Evolutionary conservation across 1,140 invertebrate genomes (phyloP).

Genomic region (Nixonia krombeini): DNA sequence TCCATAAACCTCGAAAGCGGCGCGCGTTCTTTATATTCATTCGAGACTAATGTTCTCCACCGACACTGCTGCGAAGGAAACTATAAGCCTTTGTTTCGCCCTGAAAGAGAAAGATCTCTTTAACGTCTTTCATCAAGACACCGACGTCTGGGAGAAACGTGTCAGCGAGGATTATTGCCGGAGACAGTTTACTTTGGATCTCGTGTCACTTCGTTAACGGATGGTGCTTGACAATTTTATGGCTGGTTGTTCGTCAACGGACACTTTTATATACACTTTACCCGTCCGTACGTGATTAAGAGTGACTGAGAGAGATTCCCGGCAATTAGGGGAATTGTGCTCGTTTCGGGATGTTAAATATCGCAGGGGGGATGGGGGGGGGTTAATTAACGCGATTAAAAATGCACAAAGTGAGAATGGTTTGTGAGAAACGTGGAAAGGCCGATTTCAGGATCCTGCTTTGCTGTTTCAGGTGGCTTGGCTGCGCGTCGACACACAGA

Average conservation of each 20-base stretch:
- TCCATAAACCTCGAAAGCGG: background rate
- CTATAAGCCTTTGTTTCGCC: slow-evolving; percentile 29
- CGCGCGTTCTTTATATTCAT: slow-evolving; percentile 25
- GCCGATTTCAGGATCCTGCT: slow-evolving; percentile 4
- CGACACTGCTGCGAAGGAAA: slow-evolving; percentile 14
- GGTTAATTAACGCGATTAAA: too few species aligned
- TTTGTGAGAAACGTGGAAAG: too few species aligned
- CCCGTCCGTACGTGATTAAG: slow-evolving; percentile 41
- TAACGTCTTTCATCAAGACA: slow-evolving; percentile 43
- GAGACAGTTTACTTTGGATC: slow-evolving; percentile 50
- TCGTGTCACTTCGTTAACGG: slow-evolving; percentile 49
- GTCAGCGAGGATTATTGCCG: slow-evolving; percentile 44
- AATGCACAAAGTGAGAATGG: too few species aligned
- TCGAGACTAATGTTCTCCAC: slow-evolving; percentile 34
- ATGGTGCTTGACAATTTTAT: slow-evolving; percentile 44
- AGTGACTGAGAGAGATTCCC: slow-evolving; percentile 27
- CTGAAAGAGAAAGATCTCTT: slow-evolving; percentile 29
- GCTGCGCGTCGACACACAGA: slow-evolving; percentile 92
- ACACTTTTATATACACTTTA: slow-evolving; percentile 37
- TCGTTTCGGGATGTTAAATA: background rate
- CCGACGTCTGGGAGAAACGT: slow-evolving; percentile 42
- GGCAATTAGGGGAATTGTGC: slow-evolving; percentile 26
- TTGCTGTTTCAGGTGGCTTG: slow-evolving; percentile 89
- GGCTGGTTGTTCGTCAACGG: slow-evolving; percentile 39
- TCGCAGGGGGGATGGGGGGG: background rate